Evolutionary conservation across 1,140 invertebrate genomes (phyloP).

Genomic region (Cydia strobilella): DNA sequence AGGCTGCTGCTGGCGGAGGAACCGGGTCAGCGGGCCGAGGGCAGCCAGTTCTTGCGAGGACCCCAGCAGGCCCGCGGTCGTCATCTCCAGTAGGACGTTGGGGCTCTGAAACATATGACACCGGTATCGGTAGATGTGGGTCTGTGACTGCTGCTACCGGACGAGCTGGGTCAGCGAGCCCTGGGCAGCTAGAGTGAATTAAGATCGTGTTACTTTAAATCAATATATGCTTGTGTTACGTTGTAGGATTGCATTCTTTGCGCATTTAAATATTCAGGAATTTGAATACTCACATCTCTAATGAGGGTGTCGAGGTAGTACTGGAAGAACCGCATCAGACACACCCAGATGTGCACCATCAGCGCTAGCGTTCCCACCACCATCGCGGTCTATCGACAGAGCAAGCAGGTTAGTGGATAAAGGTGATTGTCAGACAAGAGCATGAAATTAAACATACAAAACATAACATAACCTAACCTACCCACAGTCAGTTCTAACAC

Average conservation of each 20-base stretch:
- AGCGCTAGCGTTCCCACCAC: constrained; percentile 70
- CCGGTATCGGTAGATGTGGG: neutral
- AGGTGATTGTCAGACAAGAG: too few relatives aligned
- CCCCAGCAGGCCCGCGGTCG: constrained; percentile 65
- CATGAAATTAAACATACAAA: too few relatives aligned
- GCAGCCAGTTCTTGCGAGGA: constrained; percentile 54
- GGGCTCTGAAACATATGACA: constrained; percentile 54
- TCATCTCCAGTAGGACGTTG: constrained; percentile 66
- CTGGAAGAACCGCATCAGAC: constrained; percentile 72
- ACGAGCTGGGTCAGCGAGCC: too few relatives aligned
- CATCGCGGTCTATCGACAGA: constrained; percentile 60
- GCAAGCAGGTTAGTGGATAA: neutral
- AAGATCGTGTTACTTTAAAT: too few relatives aligned
- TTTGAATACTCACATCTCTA: constrained; percentile 61
- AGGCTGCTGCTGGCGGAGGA: constrained; percentile 68
- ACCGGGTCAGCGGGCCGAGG: constrained; percentile 61
- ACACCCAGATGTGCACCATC: constrained; percentile 74
- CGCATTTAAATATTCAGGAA: neutral
- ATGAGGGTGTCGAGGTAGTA: constrained; percentile 73
- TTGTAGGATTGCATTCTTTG: too few relatives aligned
- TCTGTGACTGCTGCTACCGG: too few relatives aligned
- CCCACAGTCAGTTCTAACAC: too few relatives aligned
- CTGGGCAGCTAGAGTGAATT: too few relatives aligned
- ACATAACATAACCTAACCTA: too few relatives aligned
- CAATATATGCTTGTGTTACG: too few relatives aligned